Base-by-base conservation (phyloP, 1,140 invertebrate species). In the Teleogryllus occipitalis region DNA sequence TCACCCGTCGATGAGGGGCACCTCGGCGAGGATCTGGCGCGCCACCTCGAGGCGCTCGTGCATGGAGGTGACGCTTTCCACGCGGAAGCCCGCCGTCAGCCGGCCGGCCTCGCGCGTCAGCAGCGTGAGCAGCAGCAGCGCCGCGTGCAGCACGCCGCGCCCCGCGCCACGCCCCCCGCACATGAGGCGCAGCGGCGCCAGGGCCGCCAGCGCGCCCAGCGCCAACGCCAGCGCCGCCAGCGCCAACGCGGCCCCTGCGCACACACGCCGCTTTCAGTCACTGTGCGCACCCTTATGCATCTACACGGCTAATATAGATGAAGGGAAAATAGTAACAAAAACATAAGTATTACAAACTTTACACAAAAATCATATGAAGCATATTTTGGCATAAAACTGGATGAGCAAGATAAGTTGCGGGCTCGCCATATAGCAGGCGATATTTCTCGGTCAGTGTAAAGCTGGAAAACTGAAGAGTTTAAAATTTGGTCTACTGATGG, bases 1-100 rank as follows among this genome's bases (percentile, higher is more conserved):
- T 81, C 74, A 87, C 83, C 89, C 89, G 82, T 90, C 89, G 84
- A 90, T 90, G 82, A 90, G 85, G 47, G 89, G 89, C 83, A 89
- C 88, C 81, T 90, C 89, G 72, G 86, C 86, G 49, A 90, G 84
- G 47, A 89, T 87, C 82, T 88, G 87, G 74, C 87, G 84, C 73
- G 89, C 89, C 27, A 85, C 87, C 78, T 89, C 87, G 81, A 89
- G 82, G 47, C 89, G 85, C 80, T 88, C 88, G 78, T 83, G 81
- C 0, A 82, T 82, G 47, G 85, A 85, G 15, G 83, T 83, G 46
- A 84, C 81, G 15, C 48, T 74, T 10, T 79, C 77, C 47, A 74
- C 76, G 27, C 49, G 76, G 65, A 74, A 78, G n/a, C 72, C 79
- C 7, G 79, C 79, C n/a, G 79, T 76, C 79, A 80, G 54, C 15